Evolutionary conservation across 2,888 invertebrate species (phyloP), one percentile per base, ranked within the genome.

Genomic region (Junonia oenone): DNA sequence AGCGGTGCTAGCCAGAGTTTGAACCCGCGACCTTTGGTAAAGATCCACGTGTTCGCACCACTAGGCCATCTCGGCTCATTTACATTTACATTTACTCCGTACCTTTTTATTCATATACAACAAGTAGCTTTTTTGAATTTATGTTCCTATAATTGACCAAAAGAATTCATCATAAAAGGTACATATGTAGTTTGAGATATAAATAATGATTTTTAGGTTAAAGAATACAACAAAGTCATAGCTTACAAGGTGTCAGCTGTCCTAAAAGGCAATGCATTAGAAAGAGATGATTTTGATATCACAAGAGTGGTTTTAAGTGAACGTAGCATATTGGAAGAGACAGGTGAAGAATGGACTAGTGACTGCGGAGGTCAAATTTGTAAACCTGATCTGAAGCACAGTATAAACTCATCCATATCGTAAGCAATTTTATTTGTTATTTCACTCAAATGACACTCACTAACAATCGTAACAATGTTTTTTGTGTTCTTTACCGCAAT

Each of bases 221-320:
- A 69, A 0, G 66, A 73, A 43, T 77, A 75, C 51, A 67, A 69
- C 0, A 59, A 63, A 9, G 55, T 62, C 2, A 70, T 83, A 14
- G 27, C 53, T 4, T 75, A 70, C 47, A 54, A 56, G 6, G 67
- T 78, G 50, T 55, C 65, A 1, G 72, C 73, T 0, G 45, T 29
- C 0, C 63, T 75, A n/a, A 4, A 55, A 6, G 40, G 70, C 0
- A 57, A 67, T 53, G 75, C 76, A 0, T 19, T 27, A 2, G 0
- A 31, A 0, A 15, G 45, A 0, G 2, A 0, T 0, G 17, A 45
- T 0, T 74, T 75, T 31, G 51, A 69, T 0, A 29, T 54, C 0
- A 29, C 51, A 0, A 67, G 61, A 11, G 76, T 75, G 0, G 35
- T 69, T 0, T 46, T 81, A 1, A 76, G 74, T 47, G 69, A 72